phyloP scores from a whole-genome alignment of 2,113 vertebrate genomes.

The Takifugu flavidus region DNA sequence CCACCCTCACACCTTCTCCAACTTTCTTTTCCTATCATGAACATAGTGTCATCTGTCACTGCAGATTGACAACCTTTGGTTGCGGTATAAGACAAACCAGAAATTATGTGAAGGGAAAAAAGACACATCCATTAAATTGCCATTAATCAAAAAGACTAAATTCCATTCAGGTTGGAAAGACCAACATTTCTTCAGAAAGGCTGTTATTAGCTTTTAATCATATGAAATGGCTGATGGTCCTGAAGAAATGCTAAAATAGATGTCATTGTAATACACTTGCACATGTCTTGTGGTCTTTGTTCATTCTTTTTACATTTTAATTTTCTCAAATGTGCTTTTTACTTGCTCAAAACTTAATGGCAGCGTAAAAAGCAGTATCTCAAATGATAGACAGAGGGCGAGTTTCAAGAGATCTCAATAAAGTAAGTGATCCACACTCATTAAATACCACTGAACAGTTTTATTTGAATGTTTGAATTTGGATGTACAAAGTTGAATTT shows the following conservation, averaged over 20 bases:
- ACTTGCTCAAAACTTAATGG: too few species aligned
- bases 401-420: too few species aligned
- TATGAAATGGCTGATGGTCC: slow-evolving; percentile 18
- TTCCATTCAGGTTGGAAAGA: slow-evolving; percentile 32
- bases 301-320: too few species aligned
- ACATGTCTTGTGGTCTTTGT: too few species aligned
- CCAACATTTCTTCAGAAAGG: slow-evolving; percentile 13
- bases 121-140: slow-evolving; percentile 18
- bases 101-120: slow-evolving; percentile 26
- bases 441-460: too few species aligned
- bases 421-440: too few species aligned
- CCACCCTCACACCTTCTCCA: slow-evolving; percentile 46
- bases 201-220: slow-evolving; percentile 12
- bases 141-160: slow-evolving; percentile 22
- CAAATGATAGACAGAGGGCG: too few species aligned
- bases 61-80: slow-evolving; percentile 26
- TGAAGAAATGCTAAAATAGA: background rate
- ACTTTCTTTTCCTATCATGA: slow-evolving; percentile 28
- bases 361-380: too few species aligned
- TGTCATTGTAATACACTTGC: background rate
- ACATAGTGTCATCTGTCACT: slow-evolving; percentile 20
- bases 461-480: too few species aligned
- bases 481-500: too few species aligned
- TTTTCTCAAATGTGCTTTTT: too few species aligned
- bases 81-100: slow-evolving; percentile 28